These are phyloP conservation scores for Cepphus grylle DNA, from an alignment of 2,113 vertebrate genomes.

Conservation along the genomic window DNA sequence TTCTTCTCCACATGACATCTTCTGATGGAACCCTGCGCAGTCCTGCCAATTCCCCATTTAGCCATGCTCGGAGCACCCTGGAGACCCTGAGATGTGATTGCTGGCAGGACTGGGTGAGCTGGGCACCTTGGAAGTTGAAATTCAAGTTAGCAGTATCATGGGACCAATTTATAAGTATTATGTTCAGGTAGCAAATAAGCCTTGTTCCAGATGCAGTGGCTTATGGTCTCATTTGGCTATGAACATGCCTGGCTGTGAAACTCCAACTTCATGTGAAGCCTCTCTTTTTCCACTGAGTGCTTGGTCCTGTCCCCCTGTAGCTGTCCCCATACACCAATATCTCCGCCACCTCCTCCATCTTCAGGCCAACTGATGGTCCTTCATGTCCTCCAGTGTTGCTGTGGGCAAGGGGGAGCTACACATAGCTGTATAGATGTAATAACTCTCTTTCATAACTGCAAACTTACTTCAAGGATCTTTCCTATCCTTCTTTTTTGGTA, in stretches of 20 bases:
- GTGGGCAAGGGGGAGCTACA: not conserved
- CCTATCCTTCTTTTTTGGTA: not conserved
- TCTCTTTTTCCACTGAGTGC: not conserved
- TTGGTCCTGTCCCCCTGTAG: not conserved
- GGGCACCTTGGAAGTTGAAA: not conserved
- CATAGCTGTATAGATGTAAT: not conserved
- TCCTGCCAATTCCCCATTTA: not conserved
- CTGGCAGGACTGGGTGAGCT: not conserved
- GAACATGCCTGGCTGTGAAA: not conserved
- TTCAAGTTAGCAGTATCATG: not conserved
- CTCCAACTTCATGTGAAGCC: not conserved
- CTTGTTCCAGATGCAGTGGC: not conserved
- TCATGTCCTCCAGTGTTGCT: fast-evolving
- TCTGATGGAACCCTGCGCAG: not conserved
- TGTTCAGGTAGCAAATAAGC: not conserved
- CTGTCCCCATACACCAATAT: not conserved
- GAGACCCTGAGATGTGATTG: not conserved
- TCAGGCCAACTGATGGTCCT: not conserved
- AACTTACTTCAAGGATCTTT: not conserved
- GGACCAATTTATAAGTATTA: not conserved
- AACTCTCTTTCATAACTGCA: not conserved
- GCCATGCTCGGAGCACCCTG: not conserved
- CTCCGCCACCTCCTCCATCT: not conserved
- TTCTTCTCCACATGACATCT: not conserved
- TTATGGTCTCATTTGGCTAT: not conserved